These are phyloP conservation scores for Gobionotothen gibberifrons DNA, from an alignment of 2,797 vertebrate genomes.

Conservation along the genomic window DNA sequence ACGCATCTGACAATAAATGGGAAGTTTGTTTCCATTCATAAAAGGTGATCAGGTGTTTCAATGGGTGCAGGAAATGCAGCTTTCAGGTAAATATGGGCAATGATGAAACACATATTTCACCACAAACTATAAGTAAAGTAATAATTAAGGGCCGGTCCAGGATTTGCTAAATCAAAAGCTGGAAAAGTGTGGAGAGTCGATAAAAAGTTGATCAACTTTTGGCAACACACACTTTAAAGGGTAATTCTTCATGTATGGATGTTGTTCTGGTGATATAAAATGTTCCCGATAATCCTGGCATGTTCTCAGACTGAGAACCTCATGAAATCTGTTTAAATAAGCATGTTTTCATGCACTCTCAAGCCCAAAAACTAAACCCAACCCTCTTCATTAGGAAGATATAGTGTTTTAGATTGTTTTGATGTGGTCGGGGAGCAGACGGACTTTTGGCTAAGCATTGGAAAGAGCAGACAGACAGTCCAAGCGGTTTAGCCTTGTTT, in stretches of 20 bases:
- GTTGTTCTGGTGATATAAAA: slow-evolving; percentile 53
- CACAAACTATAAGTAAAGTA: neutral
- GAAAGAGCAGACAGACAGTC: slow-evolving; percentile 82
- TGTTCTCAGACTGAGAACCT: slow-evolving; percentile 59
- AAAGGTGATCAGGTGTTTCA: neutral
- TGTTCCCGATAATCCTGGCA: slow-evolving; percentile 60
- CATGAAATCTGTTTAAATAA: slow-evolving; percentile 65
- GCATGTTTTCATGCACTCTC: slow-evolving; percentile 68
- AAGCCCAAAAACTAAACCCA: slow-evolving; percentile 65
- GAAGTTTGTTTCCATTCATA: neutral
- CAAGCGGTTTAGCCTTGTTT: slow-evolving; percentile 87
- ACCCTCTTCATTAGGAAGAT: slow-evolving; percentile 70
- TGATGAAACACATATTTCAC: neutral
- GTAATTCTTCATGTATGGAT: slow-evolving; percentile 30
- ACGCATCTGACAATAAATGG: neutral
- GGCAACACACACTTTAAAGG: neutral
- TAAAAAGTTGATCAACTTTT: slow-evolving; percentile 20
- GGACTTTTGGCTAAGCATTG: slow-evolving; percentile 81
- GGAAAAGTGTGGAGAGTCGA: neutral
- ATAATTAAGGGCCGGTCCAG: neutral
- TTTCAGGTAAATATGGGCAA: neutral
- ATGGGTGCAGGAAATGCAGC: neutral
- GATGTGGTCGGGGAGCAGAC: slow-evolving; percentile 79
- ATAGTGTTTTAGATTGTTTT: slow-evolving; percentile 79
- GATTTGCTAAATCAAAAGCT: slow-evolving; percentile 12